Evolutionary conservation across 2,888 invertebrate species (phyloP).

Genomic region (Clistopyga incitator): DNA sequence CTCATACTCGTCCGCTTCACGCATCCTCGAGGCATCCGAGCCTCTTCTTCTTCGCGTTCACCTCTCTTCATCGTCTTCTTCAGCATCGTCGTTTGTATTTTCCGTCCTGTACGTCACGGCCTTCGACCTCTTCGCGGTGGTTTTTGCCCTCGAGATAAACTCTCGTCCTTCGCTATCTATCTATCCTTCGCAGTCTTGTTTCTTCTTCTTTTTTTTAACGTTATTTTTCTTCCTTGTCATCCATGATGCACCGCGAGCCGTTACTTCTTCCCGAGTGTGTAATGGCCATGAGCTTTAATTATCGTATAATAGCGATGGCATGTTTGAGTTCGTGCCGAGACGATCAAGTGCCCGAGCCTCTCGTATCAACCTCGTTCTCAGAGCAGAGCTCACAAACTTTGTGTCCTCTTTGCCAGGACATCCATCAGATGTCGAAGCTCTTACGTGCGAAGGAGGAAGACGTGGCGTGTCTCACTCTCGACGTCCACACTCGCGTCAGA

Average conservation of each 20-base stretch:
- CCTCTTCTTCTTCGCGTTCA: constrained; percentile 3
- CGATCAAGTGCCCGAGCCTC: constrained; percentile 1
- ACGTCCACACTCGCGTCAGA: not conserved
- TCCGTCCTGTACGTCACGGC: constrained; percentile 28
- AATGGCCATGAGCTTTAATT: constrained; percentile 72
- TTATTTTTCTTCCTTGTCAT: constrained; percentile 45
- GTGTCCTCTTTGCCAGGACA: constrained; percentile 2
- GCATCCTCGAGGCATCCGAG: constrained; percentile 39
- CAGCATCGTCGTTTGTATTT: constrained; percentile 4
- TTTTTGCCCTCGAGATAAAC: constrained; percentile 56
- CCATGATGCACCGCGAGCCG: constrained; percentile 37
- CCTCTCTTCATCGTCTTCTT: constrained; percentile 2
- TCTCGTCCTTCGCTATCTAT: constrained; percentile 28
- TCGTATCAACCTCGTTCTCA: constrained; percentile 6
- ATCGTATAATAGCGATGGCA: constrained; percentile 70
- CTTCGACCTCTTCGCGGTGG: constrained; percentile 49
- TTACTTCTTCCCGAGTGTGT: constrained; percentile 49
- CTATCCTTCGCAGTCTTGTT: constrained; percentile 39
- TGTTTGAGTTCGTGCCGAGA: constrained; percentile 52
- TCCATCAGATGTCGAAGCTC: not conserved
- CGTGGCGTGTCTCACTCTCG: not conserved
- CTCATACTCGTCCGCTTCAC: constrained; percentile 38
- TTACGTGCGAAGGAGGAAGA: not conserved
- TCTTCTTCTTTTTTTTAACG: constrained; percentile 27
- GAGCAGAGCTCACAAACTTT: not conserved